Conservation (phyloP, 1,140 invertebrate genomes). For the Drosophila watanabei region DNA sequence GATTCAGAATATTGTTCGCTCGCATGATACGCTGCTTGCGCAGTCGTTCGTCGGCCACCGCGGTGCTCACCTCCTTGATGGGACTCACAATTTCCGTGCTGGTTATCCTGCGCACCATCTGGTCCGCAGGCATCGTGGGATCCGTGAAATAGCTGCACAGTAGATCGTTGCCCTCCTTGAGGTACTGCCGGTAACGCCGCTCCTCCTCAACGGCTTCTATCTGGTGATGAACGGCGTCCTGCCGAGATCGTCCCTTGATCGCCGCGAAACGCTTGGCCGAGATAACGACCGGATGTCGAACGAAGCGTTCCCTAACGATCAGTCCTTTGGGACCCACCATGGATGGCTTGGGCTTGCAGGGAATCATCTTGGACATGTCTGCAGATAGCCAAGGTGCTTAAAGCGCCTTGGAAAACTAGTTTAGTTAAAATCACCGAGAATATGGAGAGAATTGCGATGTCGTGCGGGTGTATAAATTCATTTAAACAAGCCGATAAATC, state of each 20-base stretch:
- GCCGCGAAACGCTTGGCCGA: constrained; percentile 52
- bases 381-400: background rate
- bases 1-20: constrained; percentile 47
- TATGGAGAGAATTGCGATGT: background rate
- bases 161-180: constrained; percentile 63
- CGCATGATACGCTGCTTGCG: constrained; percentile 65
- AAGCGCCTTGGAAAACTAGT: background rate
- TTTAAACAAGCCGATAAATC: background rate
- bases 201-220: constrained; percentile 63
- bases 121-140: constrained; percentile 8
- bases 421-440: background rate
- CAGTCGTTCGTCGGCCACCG: constrained; percentile 15
- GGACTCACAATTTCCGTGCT: background rate
- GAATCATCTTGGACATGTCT: constrained; percentile 2
- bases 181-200: constrained; percentile 58
- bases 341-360: constrained; percentile 5
- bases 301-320: background rate
- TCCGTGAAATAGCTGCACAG: constrained; percentile 58
- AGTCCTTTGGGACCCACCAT: constrained; percentile 18
- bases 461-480: constrained; percentile 6
- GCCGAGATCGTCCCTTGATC: constrained; percentile 40
- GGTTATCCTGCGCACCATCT: background rate
- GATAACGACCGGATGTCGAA: constrained; percentile 46
- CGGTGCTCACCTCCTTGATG: constrained; percentile 2
- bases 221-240: constrained; percentile 20